Conservation (phyloP, 2,888 invertebrate genomes). For the Antheraea assamensis region DNA sequence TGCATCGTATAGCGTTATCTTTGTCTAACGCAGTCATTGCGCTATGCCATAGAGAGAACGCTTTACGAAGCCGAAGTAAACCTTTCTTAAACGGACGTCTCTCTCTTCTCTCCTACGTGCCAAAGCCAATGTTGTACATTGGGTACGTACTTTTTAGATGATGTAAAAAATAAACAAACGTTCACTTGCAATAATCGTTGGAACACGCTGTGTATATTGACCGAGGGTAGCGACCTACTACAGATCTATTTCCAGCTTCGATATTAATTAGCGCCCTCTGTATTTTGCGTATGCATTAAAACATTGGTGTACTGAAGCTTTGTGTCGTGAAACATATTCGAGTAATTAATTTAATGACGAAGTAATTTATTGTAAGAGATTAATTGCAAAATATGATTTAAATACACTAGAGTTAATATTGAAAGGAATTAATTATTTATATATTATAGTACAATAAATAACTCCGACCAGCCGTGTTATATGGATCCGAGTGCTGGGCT, state of each 20-base stretch:
- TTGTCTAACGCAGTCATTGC: no score
- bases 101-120: no score
- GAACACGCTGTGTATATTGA: slow-evolving; percentile 23
- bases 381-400: neutral
- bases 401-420: neutral
- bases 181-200: neutral
- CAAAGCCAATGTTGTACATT: no score
- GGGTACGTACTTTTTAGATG: neutral
- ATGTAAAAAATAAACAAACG: neutral
- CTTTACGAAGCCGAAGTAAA: no score
- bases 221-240: slow-evolving; percentile 37
- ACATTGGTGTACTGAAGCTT: slow-evolving; percentile 20
- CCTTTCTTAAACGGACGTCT: no score
- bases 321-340: slow-evolving; percentile 10
- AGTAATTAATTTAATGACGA: slow-evolving; percentile 17
- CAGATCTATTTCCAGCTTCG: slow-evolving; percentile 40
- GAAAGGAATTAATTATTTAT: no score
- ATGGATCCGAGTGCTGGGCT: no score
- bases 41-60: no score
- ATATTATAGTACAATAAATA: no score
- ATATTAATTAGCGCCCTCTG: slow-evolving; percentile 45
- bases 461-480: no score
- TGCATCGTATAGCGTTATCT: no score
- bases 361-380: neutral
- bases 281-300: slow-evolving; percentile 29